Percentiles rank a stretch among this genome's conserved stretches.
Conservation (phyloP, 92 coral and sea anemone species). For the Paragorgia papillata region DNA sequence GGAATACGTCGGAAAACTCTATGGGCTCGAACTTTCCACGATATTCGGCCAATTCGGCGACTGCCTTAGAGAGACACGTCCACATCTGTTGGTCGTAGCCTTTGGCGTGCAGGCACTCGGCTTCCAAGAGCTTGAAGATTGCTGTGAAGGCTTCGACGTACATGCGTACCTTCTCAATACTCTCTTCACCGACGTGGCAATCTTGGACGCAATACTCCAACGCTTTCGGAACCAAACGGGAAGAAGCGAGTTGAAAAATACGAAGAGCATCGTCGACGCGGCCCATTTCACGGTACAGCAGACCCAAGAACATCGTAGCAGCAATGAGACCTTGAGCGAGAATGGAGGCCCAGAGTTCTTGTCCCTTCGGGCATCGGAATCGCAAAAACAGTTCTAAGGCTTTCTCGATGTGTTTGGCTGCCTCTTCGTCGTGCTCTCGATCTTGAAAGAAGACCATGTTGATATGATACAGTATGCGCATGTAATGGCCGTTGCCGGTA, state of each 20-base stretch:
- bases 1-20: constrained; percentile 13
- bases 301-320: constrained; percentile 24
- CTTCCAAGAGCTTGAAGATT: constrained; percentile 20
- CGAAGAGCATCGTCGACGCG: constrained; percentile 34
- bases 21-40: constrained; percentile 15
- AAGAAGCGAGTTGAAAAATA: constrained; percentile 5
- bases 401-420: constrained; percentile 10
- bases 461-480: constrained; percentile 27
- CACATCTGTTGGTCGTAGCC: constrained; percentile 22
- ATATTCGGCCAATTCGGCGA: constrained; percentile 2
- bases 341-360: constrained; percentile 25
- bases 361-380: constrained; percentile 25
- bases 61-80: constrained; percentile 12
- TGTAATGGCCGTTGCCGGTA: constrained; percentile 23
- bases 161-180: neutral
- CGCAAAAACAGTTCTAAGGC: constrained; percentile 16
- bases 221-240: constrained; percentile 17
- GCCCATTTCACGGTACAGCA: constrained; percentile 1
- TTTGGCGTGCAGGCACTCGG: constrained; percentile 11
- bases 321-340: constrained; percentile 10
- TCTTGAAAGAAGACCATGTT: neutral
- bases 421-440: neutral
- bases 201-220: constrained; percentile 8
- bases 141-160: constrained; percentile 16
- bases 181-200: constrained; percentile 7